Conservation (phyloP, 1,140 invertebrate genomes). For the Atta colombica region DNA sequence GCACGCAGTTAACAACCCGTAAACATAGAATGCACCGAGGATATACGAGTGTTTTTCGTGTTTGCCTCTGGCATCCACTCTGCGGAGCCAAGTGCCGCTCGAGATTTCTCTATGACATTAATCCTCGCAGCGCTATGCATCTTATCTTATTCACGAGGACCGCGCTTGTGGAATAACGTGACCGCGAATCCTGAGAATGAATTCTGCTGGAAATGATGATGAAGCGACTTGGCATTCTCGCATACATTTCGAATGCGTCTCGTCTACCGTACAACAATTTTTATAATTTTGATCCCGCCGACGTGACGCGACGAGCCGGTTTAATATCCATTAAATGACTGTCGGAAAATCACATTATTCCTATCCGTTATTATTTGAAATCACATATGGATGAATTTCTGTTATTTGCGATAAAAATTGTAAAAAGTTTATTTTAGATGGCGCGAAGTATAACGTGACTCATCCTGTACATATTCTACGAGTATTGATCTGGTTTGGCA, state of each 20-base stretch:
- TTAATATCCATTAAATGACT: not conserved
- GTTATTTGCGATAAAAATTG: not conserved
- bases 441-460: slow-evolving; percentile 16
- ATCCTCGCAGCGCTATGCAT: slow-evolving; percentile 71
- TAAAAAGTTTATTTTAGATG: not conserved
- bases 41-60: slow-evolving; percentile 77
- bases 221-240: not conserved
- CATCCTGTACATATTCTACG: slow-evolving; percentile 18
- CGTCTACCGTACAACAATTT: not conserved
- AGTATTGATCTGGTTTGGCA: slow-evolving; percentile 57
- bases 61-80: slow-evolving; percentile 72
- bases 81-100: slow-evolving; percentile 65
- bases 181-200: slow-evolving; percentile 19
- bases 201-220: slow-evolving; percentile 53
- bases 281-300: not conserved
- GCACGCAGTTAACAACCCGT: slow-evolving; percentile 78
- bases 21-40: slow-evolving; percentile 77
- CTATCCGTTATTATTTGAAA: not conserved
- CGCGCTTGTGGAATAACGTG: slow-evolving; percentile 21
- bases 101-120: slow-evolving; percentile 76
- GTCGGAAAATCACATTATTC: not conserved
- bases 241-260: not conserved
- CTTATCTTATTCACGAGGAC: slow-evolving; percentile 63
- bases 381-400: not conserved
- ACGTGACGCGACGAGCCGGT: not conserved